These are phyloP conservation scores for Chunga burmeisteri DNA, from an alignment of 2,113 vertebrate genomes.

Conservation along the genomic window DNA sequence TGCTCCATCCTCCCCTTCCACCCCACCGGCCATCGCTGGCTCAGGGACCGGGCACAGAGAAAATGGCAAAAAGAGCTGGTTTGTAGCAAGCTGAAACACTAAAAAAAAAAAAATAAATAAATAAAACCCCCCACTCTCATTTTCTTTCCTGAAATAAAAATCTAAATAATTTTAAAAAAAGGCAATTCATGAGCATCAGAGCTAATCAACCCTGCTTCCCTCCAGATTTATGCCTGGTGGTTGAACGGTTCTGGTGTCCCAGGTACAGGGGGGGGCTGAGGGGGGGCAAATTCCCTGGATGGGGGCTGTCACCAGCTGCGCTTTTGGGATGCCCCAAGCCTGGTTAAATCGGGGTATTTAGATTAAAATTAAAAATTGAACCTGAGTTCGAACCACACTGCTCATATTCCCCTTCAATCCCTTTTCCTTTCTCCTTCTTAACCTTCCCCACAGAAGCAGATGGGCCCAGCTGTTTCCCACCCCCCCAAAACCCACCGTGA, in stretches of 20 bases:
- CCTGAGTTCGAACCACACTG: not conserved
- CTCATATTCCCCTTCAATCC: too few relatives aligned
- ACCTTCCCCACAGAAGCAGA: not conserved
- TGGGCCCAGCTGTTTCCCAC: not conserved
- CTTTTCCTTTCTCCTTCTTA: not conserved
- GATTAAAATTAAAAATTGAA: too few relatives aligned
- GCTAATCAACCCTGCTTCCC: not conserved
- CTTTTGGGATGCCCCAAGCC: not conserved
- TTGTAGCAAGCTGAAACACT: not conserved
- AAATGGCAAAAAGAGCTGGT: not conserved
- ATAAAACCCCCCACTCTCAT: too few relatives aligned
- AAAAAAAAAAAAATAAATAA: too few relatives aligned
- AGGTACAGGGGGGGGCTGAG: not conserved
- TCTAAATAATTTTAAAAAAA: not conserved
- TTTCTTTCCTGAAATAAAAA: not conserved
- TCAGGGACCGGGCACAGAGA: not conserved
- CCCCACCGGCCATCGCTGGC: too few relatives aligned
- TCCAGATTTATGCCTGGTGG: not conserved
- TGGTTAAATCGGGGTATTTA: too few relatives aligned
- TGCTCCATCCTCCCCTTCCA: not conserved
- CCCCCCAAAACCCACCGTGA: not conserved
- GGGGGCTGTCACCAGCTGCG: accelerated
- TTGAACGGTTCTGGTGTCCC: accelerated
- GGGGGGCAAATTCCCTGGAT: not conserved
- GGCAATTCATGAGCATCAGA: not conserved